Evolutionary conservation across 2,797 vertebrate species (phyloP), one percentile per base, ranked within the genome.

Genomic region (Myotis findleyi): DNA sequence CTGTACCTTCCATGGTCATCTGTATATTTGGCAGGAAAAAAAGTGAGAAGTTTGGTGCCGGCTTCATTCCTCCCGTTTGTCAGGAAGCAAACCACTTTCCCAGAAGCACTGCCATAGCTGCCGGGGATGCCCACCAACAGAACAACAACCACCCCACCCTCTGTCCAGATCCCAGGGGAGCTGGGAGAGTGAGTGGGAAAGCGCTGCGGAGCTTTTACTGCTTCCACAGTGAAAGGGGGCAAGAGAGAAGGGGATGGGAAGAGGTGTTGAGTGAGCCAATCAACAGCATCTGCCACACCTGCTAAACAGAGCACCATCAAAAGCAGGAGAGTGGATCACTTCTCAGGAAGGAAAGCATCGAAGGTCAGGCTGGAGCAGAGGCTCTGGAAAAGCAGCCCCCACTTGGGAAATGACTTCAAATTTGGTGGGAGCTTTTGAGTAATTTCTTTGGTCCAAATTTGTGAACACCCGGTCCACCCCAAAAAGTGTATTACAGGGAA

Each of bases 381-480:
- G 23, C 38, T 84, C 81, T 30, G 2, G 12, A 38, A 80, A 33
- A 10, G 47, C 41, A 68, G 36, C 55, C 30, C 25, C 13, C 17
- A 57, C 25, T 25, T 85, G 49, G 76, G 6, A 49, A 38, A 77
- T 81, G 44, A 25, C 25, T 69, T 89, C 38, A 77, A 51, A 30
- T 38, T 71, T 36, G 8, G 41, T 91, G 41, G 36, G 16, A 85
- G 10, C 16, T 87, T 81, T 47, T 9, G 25, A 85, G 23, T 64
- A 41, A 92, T 86, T 93, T 36, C n/a, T 89, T 83, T 80, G 17
- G n/a, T 73, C 59, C 36, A 53, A 71, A 88, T 93, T 64, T 89
- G 4, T 86, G 27, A 96, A 96, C 89, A 92, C 49, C 18, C 87
- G 9, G 6, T 21, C 2, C 7, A 69, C 3, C 1, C 17, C 25